Percentiles rank a stretch among this genome's conserved stretches.
Evolutionary conservation across 1,140 invertebrate species (phyloP).

Genomic region (Tetramorium alpestre): DNA sequence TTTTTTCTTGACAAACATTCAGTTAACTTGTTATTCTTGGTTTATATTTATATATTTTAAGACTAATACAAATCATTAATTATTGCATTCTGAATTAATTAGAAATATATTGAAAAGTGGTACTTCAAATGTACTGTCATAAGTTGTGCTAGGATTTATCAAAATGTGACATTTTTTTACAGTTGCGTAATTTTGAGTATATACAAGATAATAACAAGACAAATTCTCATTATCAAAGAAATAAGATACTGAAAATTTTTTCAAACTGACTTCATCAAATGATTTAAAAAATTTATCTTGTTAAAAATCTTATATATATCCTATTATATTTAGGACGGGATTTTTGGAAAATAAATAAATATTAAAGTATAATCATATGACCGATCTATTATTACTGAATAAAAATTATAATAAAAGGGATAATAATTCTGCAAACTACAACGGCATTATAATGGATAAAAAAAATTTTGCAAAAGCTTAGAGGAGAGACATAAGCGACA

Average conservation of each 20-base stretch:
- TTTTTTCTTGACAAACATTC: background rate
- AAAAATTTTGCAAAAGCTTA: constrained; percentile 65
- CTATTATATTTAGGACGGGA: background rate
- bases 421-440: constrained; percentile 20
- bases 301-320: background rate
- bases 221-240: background rate
- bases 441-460: constrained; percentile 41
- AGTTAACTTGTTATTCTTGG: background rate
- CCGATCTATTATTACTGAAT: constrained; percentile 18
- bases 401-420: constrained; percentile 17
- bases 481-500: constrained; percentile 81
- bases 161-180: constrained; percentile 10
- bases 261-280: background rate
- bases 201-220: constrained; percentile 5
- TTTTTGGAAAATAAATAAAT: constrained; percentile 4
- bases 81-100: constrained; percentile 5
- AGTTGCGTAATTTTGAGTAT: background rate
- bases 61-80: background rate
- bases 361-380: background rate
- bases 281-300: background rate
- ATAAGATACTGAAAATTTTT: background rate
- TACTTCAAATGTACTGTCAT: background rate
- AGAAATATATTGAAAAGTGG: background rate
- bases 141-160: constrained; percentile 17
- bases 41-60: background rate